Percentiles rank a stretch among this genome's conserved stretches.
Conservation (phyloP, 1,140 invertebrate species). For the Stegodyphus mimosarum region DNA sequence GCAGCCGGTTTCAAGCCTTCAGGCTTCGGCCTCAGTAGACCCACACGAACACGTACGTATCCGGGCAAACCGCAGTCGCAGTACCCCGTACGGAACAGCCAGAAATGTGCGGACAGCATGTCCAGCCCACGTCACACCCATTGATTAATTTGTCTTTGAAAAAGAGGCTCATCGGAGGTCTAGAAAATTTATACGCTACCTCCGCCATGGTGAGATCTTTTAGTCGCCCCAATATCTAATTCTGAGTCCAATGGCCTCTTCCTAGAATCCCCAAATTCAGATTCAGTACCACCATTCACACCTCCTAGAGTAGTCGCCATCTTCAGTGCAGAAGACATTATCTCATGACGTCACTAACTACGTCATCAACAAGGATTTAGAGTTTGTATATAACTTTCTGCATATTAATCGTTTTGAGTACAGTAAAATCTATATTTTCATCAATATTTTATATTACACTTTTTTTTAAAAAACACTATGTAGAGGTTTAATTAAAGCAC, state of each 20-base stretch:
- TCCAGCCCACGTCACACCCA: conserved; percentile 56
- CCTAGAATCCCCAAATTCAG: conserved; percentile 71
- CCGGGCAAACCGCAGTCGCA: conserved; percentile 55
- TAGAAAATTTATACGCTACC: conserved; percentile 73
- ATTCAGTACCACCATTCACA: conserved; percentile 64
- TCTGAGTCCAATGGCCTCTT: conserved; percentile 88
- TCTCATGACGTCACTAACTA: conserved; percentile 38
- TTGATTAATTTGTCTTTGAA: conserved; percentile 50
- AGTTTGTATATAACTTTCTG: background rate
- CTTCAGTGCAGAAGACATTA: conserved; percentile 54
- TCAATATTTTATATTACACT: background rate
- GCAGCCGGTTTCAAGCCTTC: conserved; percentile 49
- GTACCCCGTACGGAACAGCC: conserved; percentile 46
- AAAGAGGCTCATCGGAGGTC: conserved; percentile 46
- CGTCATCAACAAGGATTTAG: conserved; percentile 5
- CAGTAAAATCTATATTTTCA: background rate
- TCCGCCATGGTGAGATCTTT: conserved; percentile 88
- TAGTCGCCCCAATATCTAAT: conserved; percentile 85
- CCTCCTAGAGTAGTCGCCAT: conserved; percentile 60
- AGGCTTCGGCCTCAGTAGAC: conserved; percentile 36
- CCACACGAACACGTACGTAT: conserved; percentile 53
- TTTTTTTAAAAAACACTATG: background rate
- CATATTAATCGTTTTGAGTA: background rate
- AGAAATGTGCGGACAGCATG: conserved; percentile 33
- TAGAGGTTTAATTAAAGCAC: background rate